A percentile compares a stretch with the other conserved stretches of the same genome.
Evolutionary conservation across 2,113 vertebrate genomes (phyloP).

Genomic region (Philantomba maxwellii): DNA sequence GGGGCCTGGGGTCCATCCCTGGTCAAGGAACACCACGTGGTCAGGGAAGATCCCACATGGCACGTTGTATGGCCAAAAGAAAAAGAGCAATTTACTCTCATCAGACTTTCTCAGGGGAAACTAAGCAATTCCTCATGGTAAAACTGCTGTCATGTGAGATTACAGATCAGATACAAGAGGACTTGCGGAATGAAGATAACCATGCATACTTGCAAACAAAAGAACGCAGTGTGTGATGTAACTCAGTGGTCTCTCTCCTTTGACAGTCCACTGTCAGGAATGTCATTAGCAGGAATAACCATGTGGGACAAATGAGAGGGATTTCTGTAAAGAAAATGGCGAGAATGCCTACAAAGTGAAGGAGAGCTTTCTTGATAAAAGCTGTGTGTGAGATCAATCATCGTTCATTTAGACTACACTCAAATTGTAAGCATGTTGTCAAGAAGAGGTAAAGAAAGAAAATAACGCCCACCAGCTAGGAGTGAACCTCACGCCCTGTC

Average conservation of each 20-base stretch:
- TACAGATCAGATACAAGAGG: slow-evolving; percentile 26
- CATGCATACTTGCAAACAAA: background rate
- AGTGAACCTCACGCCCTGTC: background rate
- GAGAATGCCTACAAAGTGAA: background rate
- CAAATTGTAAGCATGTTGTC: background rate
- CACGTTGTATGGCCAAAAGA: background rate
- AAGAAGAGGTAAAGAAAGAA: background rate
- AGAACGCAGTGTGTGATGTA: background rate
- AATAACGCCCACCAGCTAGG: background rate
- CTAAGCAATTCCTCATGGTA: background rate
- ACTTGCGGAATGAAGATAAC: slow-evolving; percentile 29
- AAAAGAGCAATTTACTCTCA: slow-evolving; percentile 24
- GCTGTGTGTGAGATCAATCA: background rate
- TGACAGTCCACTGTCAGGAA: background rate
- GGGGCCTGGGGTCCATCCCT: background rate
- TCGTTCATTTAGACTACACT: background rate
- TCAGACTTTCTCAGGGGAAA: slow-evolving; percentile 39
- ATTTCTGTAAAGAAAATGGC: background rate
- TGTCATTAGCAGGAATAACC: background rate
- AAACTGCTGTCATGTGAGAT: slow-evolving; percentile 24
- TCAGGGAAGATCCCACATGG: background rate
- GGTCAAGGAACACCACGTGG: background rate
- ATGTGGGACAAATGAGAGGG: background rate
- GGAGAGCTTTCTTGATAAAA: background rate
- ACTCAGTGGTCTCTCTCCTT: background rate